Percentiles rank a stretch among this genome's conserved stretches.
These are phyloP conservation scores for Heterocephalus glaber DNA, from an alignment of 2,113 vertebrate species.

Conservation along the genomic window DNA sequence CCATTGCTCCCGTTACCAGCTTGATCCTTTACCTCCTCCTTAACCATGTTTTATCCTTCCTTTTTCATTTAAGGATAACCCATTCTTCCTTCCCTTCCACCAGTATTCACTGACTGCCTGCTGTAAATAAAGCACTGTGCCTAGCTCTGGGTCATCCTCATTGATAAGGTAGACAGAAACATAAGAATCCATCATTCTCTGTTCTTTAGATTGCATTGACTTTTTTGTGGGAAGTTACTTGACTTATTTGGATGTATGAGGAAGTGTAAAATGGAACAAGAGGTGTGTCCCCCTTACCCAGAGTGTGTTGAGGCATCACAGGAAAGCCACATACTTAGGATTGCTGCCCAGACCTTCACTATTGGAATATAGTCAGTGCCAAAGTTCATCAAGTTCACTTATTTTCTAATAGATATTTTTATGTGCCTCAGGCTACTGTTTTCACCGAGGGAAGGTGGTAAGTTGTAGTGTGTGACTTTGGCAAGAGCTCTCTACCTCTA, in stretches of 20 bases:
- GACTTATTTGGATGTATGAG: not conserved
- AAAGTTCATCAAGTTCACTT: constrained; percentile 6
- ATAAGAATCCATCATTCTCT: not conserved
- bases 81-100: not conserved
- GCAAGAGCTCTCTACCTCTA: constrained; percentile 11
- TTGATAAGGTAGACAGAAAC: not conserved
- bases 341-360: not conserved
- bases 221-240: constrained; percentile 29
- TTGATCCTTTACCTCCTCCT: not conserved
- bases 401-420: constrained; percentile 48
- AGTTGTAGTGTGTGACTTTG: constrained; percentile 51
- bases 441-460: constrained; percentile 4
- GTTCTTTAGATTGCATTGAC: constrained; percentile 26
- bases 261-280: not conserved
- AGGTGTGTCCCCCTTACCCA: not conserved
- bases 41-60: not conserved
- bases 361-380: not conserved
- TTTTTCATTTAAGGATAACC: not conserved
- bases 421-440: not conserved
- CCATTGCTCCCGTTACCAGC: not conserved
- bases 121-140: not conserved
- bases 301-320: not conserved
- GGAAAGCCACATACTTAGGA: constrained; percentile 9
- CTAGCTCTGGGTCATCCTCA: constrained; percentile 11
- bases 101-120: not conserved